Percentiles rank a stretch among this genome's conserved stretches.
These are phyloP conservation scores for Amphiduros pacificus DNA, from an alignment of 2,888 invertebrate genomes.

Conservation along the genomic window DNA sequence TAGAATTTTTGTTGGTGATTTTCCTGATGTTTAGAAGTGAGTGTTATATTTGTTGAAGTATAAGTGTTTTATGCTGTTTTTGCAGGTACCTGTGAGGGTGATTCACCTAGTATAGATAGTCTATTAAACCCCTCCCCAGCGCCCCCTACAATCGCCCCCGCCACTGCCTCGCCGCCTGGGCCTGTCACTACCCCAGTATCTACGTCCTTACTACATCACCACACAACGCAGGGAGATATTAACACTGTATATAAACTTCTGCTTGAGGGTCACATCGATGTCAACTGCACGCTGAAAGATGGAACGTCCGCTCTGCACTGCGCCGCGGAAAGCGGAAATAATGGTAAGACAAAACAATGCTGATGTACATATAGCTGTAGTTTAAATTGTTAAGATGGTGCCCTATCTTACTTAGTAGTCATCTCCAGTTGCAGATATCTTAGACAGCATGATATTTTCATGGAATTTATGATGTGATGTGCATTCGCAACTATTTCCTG, in stretches of 20 bases:
- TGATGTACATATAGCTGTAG: too few species aligned
- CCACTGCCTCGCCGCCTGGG: slow-evolving; percentile 33
- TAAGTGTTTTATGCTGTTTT: too few species aligned
- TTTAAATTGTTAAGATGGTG: too few species aligned
- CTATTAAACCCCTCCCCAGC: slow-evolving; percentile 3
- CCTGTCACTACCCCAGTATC: slow-evolving; percentile 42
- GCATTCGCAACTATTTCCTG: not conserved
- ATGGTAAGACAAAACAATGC: slow-evolving; percentile 34
- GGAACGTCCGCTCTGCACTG: slow-evolving; percentile 45
- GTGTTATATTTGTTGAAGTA: too few species aligned
- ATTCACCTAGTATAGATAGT: slow-evolving; percentile 22
- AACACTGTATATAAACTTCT: not conserved
- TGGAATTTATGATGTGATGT: too few species aligned
- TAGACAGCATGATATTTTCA: too few species aligned
- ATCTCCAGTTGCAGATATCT: not conserved
- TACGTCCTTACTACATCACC: slow-evolving; percentile 4
- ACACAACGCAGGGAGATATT: not conserved
- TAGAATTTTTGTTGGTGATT: too few species aligned
- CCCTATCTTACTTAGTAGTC: too few species aligned
- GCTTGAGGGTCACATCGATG: slow-evolving; percentile 27
- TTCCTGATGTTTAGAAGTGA: too few species aligned
- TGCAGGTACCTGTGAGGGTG: slow-evolving; percentile 23
- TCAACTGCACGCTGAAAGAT: slow-evolving; percentile 45
- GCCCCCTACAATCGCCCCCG: slow-evolving; percentile 9
- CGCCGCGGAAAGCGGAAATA: slow-evolving; percentile 46